Evolutionary conservation across 2,888 invertebrate species (phyloP), one percentile per base, ranked within the genome.

Genomic region (Schizaphis graminum): DNA sequence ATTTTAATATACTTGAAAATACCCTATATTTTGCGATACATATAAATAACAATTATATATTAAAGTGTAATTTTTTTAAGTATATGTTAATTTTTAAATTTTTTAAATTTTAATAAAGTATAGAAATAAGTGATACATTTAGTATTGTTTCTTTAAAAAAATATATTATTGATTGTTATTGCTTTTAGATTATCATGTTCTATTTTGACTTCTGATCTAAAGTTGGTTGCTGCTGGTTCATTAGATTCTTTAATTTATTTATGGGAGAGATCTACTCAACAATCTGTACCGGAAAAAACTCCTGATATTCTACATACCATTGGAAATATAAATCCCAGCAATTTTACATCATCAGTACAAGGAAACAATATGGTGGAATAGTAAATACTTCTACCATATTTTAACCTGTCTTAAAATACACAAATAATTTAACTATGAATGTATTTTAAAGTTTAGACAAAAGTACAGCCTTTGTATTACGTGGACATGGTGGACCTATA

Each of bases 401-500:
- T 26, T 8, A 77, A 77, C 21, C 7, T 21, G 35, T 35, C 35
- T 77, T 77, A 21, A 77, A 47, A 47, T 77, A 35, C 21, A 35
- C 1, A 21, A 41, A n/a, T 56, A 53, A 57, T 92, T 84, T 84
- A 3, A 57, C 1, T 89, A 47, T 56, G 47, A 77, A 21, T 35
- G 13, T 28, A n/a, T 89, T 93, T 90, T 47, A 21, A 61, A 94
- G 94, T 28, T 67, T 57, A 1, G 94, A 94, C 26, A 91, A 44
- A 86, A 91, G 67, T 91, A 24, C n/a, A 44, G 86, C 94, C 0
- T 28, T 11, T 2, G 26, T 94, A 44, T 94, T 95, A 86, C 96
- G 97, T 94, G 98, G 98, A 0, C 98, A 98, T 95, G 97, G 97
- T 26, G 97, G 97, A 35, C 96, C 97, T 44, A 97, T 98, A 47